Base-by-base conservation (phyloP, 2,797 vertebrate species). In the Lithobates sylvaticus region DNA sequence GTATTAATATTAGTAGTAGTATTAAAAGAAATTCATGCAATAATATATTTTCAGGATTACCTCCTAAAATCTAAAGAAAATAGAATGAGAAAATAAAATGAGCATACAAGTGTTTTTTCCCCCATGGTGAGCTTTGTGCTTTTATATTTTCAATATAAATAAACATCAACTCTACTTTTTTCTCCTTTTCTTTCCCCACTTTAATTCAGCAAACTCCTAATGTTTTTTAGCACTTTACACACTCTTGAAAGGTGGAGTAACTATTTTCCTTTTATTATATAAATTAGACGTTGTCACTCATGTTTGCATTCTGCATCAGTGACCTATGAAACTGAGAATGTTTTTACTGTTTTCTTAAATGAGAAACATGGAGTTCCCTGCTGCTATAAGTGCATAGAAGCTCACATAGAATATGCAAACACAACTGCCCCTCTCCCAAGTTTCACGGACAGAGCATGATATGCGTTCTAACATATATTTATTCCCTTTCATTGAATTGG, bases 231-330 rank as follows among this genome's bases (percentile, higher is more conserved):
- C 50, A 4, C 15, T 54, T 54, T 18, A 54, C 0, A 18, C 16
- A 54, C 15, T 54, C 50, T 18, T 47, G 44, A 0, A 54, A 18
- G 4, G 50, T 15, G 34, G 36, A 23, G 47, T 23, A 13, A 67
- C 29, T 80, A 71, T 71, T 58, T 80, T 54, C 67, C 85, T 91
- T 90, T 89, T 91, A 84, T 90, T 81, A 89, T 88, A 93, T 54
- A 90, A 77, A 77, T 36, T 6, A 7, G 32, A n/a, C 82, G 36
- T 70, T 8, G 32, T 32, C 27, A 70, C 15, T 70, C 29, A 27
- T 10, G 39, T 26, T 8, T 67, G 61, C 18, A 26, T n/a, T 42
- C n/a, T 9, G 42, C 32, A 29, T 10, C 3, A 15, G n/a, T 26
- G 34, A 77, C 15, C 9, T 77, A n/a, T 77, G 10, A 78, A 26